Evolutionary conservation across 1,140 invertebrate species (phyloP), one percentile per base, ranked within the genome.

Genomic region (Drosophila saltans): DNA sequence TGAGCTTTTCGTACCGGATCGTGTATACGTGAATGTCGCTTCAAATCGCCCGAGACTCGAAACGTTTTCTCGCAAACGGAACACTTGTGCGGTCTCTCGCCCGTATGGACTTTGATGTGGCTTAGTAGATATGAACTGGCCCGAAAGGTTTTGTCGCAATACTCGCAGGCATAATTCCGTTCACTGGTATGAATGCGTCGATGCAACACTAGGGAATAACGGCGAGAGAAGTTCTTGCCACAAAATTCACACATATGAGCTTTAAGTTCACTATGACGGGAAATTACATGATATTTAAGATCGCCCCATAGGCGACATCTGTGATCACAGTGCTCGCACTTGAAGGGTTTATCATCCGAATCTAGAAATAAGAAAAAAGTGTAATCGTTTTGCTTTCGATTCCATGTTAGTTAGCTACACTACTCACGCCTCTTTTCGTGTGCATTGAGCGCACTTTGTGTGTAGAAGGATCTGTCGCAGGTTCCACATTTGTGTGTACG

Each of bases 141-240:
- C 26, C 97, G 93, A 92, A 98, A 98, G 8, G 95, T 95, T 92
- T 97, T 72, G 93, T 95, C 8, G 90, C 97, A 98, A 82, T 95
- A 97, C 81, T 97, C 96, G 88, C 97, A 98, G 45, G 95, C 95
- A 92, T 97, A 98, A 92, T 98, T 98, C 36, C 96, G 94, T 84
- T 98, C 97, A 6, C 97, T 96, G 0, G 97, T 98, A 91, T 98
- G 97, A 63, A 98, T 98, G 43, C 97, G 93, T 0, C 97, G 93
- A 90, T 98, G 98, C 0, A 98, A 95, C n/a, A 96, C 97, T n/a
- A 97, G 92, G 24, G 98, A 98, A 89, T 99, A 98, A 72, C 98
- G 97, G 16, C 98, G 94, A 0, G 98, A 97, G 93, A 98, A 98
- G 77, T 97, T 96, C 92, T 98, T 98, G 26, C 96, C 96, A 90